Conservation (phyloP, 2,113 vertebrate species). For the Antechinus flavipes region DNA sequence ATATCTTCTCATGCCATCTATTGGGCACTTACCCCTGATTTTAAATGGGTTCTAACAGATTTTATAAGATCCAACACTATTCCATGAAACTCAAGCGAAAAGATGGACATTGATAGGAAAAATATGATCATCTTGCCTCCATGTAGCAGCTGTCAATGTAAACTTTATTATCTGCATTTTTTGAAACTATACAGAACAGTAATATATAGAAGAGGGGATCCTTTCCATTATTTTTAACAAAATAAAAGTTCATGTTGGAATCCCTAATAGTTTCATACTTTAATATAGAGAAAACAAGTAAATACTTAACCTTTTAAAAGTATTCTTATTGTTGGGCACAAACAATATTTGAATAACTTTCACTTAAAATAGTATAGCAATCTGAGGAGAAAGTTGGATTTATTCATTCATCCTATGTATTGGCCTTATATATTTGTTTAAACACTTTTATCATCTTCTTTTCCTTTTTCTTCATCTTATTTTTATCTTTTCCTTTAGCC, state of each 20-base stretch:
- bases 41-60: not conserved
- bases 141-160: not conserved
- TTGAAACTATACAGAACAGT: not conserved
- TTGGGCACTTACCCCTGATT: not conserved
- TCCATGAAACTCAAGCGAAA: not conserved
- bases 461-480: not conserved
- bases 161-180: not conserved
- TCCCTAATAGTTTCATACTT: not conserved
- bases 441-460: not conserved
- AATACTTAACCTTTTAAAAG: constrained; percentile 40
- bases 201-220: not conserved
- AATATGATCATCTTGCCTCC: not conserved
- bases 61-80: not conserved
- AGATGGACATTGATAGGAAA: not conserved
- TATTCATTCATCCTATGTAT: constrained; percentile 58
- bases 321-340: constrained; percentile 7
- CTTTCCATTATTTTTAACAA: constrained; percentile 18
- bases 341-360: constrained; percentile 20
- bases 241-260: constrained; percentile 21
- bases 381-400: constrained; percentile 65
- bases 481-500: not conserved
- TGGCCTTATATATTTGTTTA: constrained; percentile 56
- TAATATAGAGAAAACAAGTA: not conserved
- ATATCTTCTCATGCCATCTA: not conserved
- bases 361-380: constrained; percentile 54